Evolutionary conservation across 2,888 invertebrate genomes (phyloP), one percentile per base, ranked within the genome.

Genomic region (Calliphora vomitoria): DNA sequence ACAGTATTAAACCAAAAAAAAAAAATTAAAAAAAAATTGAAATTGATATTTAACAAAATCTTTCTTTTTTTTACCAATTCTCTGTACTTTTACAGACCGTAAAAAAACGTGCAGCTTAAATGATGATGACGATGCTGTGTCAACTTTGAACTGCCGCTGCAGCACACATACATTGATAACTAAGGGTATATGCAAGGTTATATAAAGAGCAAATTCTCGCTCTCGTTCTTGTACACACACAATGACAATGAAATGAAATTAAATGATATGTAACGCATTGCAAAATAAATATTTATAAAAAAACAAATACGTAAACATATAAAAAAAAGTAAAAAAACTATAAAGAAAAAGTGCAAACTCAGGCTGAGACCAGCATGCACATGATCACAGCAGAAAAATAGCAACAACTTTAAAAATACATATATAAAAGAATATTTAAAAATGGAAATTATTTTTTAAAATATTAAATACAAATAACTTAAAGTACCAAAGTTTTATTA

Each of bases 1-100:
- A 89, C 85, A 80, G 88, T 79, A 89, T 90, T 90, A 91, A 89
- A 88, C 11, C 44, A 44, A 44, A 90, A 91, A 90, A 78, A 78
- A 41, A 78, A 55, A 68, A 25, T 38, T 10, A 41, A 60, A 62
- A 82, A 62, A 87, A 86, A 83, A 76, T 84, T 87, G 74, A 85
- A 82, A 87, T 87, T 85, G 82, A 75, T 87, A 79, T 87, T 87
- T 85, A 87, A 85, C 88, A 82, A 87, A 87, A 85, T 83, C 86
- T 81, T 86, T 86, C 87, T 62, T 88, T 88, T 82, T 82, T 88
- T 82, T 88, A 68, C 82, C 78, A 83, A 82, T 85, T 79, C 79
- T 83, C 82, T 85, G 86, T 87, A 82, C 75, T 84, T 79, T 88
- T 82, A 60, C 79, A 75, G 85, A 88, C 82, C 38, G 86, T 78